Evolutionary conservation across 2,113 vertebrate genomes (phyloP).

Genomic region (Saiga tatarica): DNA sequence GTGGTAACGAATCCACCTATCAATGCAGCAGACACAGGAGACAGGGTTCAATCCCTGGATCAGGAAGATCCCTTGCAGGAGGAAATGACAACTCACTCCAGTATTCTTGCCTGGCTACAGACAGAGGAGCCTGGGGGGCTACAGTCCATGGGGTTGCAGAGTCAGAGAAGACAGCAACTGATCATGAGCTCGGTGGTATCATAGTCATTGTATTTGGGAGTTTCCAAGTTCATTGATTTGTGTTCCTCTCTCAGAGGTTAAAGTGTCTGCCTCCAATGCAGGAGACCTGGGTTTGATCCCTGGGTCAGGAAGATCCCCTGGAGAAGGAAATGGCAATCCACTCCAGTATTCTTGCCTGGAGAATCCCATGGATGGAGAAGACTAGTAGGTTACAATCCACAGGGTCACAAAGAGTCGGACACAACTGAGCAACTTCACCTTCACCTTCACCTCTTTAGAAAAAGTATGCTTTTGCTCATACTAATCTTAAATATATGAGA

Average conservation of each 20-base stretch:
- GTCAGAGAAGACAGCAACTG: neutral
- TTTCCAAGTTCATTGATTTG: neutral
- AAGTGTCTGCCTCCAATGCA: too few relatives aligned
- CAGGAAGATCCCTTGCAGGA: neutral
- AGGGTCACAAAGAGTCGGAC: too few relatives aligned
- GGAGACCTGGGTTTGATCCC: too few relatives aligned
- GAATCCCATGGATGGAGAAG: too few relatives aligned
- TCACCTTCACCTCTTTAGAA: neutral
- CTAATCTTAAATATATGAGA: neutral
- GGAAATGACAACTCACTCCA: neutral
- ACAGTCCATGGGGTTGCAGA: neutral
- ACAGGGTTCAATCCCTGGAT: neutral
- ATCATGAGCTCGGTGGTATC: neutral
- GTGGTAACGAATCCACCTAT: neutral
- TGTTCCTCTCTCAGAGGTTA: neutral
- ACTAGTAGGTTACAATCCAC: too few relatives aligned
- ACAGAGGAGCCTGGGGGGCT: neutral
- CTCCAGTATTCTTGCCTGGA: too few relatives aligned
- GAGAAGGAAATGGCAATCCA: too few relatives aligned
- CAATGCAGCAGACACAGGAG: neutral
- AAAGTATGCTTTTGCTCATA: neutral
- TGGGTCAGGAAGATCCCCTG: too few relatives aligned
- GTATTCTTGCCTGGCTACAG: neutral
- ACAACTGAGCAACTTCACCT: too few relatives aligned
- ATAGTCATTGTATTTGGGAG: neutral